phyloP scores from a whole-genome alignment of 2,888 invertebrate genomes.

The Thera obeliscata region DNA sequence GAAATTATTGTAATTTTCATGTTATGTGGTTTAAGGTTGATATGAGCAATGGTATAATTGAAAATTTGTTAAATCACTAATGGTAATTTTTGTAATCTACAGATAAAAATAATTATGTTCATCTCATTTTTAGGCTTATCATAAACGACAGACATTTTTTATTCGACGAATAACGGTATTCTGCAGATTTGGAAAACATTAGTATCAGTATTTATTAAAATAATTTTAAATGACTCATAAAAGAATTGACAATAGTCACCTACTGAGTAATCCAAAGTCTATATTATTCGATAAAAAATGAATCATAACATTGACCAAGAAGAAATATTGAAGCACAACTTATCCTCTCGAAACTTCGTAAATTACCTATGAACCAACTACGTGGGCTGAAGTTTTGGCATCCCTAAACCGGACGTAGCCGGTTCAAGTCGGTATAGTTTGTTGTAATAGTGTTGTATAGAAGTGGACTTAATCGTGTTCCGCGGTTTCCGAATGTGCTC shows the following conservation, averaged over 20 bases:
- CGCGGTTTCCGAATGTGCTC: conserved; percentile 61
- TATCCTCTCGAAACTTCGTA: conserved; percentile 28
- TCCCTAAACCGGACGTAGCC: conserved; percentile 48
- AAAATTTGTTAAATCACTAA: background rate
- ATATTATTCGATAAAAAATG: conserved; percentile 1
- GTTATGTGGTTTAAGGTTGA: background rate
- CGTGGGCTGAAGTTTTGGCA: conserved; percentile 49
- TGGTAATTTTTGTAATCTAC: too few species aligned
- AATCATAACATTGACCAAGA: conserved; percentile 28
- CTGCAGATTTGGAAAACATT: too few species aligned
- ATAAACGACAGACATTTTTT: too few species aligned
- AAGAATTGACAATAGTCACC: too few species aligned
- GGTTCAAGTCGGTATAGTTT: conserved; percentile 54
- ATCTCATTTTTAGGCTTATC: too few species aligned
- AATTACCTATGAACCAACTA: conserved; percentile 31
- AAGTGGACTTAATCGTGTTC: conserved; percentile 65
- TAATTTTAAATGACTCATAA: too few species aligned
- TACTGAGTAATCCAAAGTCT: background rate
- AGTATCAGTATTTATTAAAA: too few species aligned
- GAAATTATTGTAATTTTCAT: conserved; percentile 8
- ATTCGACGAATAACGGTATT: too few species aligned
- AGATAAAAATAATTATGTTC: too few species aligned
- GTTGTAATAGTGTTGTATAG: conserved; percentile 61
- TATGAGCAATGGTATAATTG: background rate
- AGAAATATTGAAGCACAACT: conserved; percentile 21